Percentiles rank a stretch among this genome's conserved stretches.
Evolutionary conservation across 2,888 invertebrate genomes (phyloP).

Genomic region (Erebia palarica): DNA sequence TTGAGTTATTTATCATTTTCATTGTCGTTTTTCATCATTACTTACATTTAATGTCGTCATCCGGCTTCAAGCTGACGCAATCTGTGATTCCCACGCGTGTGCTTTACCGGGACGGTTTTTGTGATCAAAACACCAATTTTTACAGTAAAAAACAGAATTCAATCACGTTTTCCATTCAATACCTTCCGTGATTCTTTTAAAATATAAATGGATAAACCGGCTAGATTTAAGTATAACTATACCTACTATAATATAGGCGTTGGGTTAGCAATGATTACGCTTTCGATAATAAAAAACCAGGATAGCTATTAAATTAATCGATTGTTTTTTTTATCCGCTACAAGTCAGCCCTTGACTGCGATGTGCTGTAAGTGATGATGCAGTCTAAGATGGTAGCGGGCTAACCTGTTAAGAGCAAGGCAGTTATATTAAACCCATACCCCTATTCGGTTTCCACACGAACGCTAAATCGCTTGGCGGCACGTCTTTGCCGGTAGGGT

Average conservation of each 20-base stretch:
- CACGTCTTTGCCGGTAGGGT: too few relatives aligned
- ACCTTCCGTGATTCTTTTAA: constrained; percentile 40
- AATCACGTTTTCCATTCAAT: constrained; percentile 77
- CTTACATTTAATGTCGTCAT: constrained; percentile 6
- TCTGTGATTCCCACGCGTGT: constrained; percentile 75
- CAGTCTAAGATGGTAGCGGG: too few relatives aligned
- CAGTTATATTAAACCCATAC: too few relatives aligned
- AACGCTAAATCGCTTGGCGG: too few relatives aligned
- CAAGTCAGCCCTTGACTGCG: too few relatives aligned
- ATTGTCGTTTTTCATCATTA: constrained; percentile 13
- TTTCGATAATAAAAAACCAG: constrained; percentile 12
- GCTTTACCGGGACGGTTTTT: constrained; percentile 76
- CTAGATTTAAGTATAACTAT: constrained; percentile 15
- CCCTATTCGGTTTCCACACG: too few relatives aligned
- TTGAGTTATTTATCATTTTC: constrained; percentile 1
- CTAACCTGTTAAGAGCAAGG: too few relatives aligned
- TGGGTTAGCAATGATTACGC: constrained; percentile 22
- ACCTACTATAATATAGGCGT: constrained; percentile 3
- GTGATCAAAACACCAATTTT: constrained; percentile 63
- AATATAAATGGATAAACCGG: constrained; percentile 33
- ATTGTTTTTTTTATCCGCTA: background rate
- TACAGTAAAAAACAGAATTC: constrained; percentile 67
- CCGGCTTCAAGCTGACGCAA: constrained; percentile 10
- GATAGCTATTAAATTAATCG: constrained; percentile 6
- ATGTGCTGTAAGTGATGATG: too few relatives aligned